These are phyloP conservation scores for Microcebus jonahi DNA, from an alignment of 2,113 vertebrate species.

Conservation along the genomic window DNA sequence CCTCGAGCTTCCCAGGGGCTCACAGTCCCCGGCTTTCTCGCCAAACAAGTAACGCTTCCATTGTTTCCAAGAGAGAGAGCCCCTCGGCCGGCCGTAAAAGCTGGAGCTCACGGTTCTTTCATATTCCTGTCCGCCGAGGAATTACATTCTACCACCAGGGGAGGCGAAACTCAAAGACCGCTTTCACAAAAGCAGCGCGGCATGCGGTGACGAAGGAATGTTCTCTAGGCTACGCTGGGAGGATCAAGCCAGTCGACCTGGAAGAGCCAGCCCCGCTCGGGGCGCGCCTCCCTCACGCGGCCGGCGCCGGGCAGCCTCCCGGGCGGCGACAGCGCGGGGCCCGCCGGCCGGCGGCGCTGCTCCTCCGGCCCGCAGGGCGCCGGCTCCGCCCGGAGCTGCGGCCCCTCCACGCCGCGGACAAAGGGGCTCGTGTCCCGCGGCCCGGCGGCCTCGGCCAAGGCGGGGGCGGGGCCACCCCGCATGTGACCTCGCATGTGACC, in stretches of 20 bases:
- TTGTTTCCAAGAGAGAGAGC: neutral
- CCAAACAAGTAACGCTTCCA: neutral
- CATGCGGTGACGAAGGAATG: neutral
- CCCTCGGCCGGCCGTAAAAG: neutral
- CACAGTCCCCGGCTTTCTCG: neutral
- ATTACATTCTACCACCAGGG: neutral
- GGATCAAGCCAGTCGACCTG: neutral
- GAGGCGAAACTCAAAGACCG: neutral
- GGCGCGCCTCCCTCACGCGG: too few relatives aligned
- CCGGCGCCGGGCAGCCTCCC: too few relatives aligned
- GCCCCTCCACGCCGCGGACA: neutral
- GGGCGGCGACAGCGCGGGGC: fast-evolving
- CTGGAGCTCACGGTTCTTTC: neutral
- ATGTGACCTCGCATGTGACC: neutral
- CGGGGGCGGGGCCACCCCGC: neutral
- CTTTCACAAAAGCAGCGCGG: neutral
- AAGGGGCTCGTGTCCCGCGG: constrained; percentile 26
- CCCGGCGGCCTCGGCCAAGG: neutral
- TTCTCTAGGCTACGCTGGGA: neutral
- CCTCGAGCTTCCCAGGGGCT: neutral
- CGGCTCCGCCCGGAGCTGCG: neutral
- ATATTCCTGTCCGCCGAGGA: neutral
- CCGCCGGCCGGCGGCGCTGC: neutral
- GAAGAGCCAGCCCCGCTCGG: neutral
- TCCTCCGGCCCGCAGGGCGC: neutral